Conservation (phyloP, 2,797 vertebrate genomes). For the Intellagama lesueurii region DNA sequence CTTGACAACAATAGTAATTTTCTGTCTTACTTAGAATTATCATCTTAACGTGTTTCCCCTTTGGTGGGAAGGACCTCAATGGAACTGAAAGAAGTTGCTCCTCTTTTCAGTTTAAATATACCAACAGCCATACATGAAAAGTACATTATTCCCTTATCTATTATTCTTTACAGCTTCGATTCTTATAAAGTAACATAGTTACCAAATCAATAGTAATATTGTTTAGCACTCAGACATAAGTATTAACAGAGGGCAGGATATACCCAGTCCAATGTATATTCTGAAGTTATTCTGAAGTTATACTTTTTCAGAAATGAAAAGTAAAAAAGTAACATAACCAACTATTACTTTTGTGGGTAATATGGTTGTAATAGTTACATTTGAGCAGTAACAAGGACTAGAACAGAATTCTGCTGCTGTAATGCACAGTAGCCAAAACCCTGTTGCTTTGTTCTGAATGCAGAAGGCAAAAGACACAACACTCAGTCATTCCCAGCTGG, state of each 20-base stretch:
- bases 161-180: background rate
- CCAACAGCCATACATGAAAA: background rate
- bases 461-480: too few relatives aligned
- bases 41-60: background rate
- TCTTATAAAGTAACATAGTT: background rate
- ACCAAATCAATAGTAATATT: background rate
- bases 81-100: background rate
- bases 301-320: too few relatives aligned
- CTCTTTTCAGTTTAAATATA: background rate
- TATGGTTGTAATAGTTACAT: too few relatives aligned
- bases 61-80: background rate
- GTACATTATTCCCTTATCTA: background rate
- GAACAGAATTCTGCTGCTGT: too few relatives aligned
- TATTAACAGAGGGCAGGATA: background rate
- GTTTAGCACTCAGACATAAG: background rate
- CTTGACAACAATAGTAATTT: background rate
- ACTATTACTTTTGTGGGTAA: too few relatives aligned
- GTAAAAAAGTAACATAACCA: too few relatives aligned
- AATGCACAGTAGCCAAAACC: too few relatives aligned
- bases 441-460: too few relatives aligned
- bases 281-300: background rate
- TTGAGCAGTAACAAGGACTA: too few relatives aligned
- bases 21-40: background rate
- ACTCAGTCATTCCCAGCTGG: too few relatives aligned
- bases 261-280: background rate